Percentiles rank a stretch among this genome's conserved stretches.
Evolutionary conservation across 2,113 vertebrate species (phyloP).

Genomic region (Sinosuthora webbiana): DNA sequence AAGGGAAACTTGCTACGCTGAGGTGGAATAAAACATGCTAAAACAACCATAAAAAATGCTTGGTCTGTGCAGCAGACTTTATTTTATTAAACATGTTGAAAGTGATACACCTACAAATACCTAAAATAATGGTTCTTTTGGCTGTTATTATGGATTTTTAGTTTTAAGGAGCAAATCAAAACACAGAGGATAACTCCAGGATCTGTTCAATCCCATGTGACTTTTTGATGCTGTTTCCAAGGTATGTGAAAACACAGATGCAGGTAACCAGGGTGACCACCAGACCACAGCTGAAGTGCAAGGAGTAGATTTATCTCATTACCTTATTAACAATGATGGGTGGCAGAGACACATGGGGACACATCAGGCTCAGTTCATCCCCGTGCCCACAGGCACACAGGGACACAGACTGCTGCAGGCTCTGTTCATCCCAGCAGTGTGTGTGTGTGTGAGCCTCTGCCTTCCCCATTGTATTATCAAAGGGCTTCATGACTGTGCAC

Average conservation of each 20-base stretch:
- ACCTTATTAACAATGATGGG: rapidly evolving
- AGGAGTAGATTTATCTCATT: background rate
- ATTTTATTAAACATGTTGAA: background rate
- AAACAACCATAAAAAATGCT: background rate
- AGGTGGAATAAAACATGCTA: background rate
- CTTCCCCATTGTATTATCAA: background rate
- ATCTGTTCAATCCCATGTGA: background rate
- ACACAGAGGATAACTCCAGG: background rate
- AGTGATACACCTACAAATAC: background rate
- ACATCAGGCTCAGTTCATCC: background rate
- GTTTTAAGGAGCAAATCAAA: background rate
- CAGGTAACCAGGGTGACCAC: background rate
- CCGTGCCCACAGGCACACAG: background rate
- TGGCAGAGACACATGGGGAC: background rate
- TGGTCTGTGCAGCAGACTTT: background rate
- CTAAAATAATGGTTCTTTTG: background rate
- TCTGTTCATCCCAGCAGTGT: background rate
- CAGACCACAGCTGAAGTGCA: background rate
- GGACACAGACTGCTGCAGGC: background rate
- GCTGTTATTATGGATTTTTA: background rate
- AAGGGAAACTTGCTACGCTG: background rate
- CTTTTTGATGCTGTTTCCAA: background rate
- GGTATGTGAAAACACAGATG: background rate
- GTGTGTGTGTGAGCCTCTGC: background rate
- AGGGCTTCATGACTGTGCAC: background rate